These are phyloP conservation scores for Drosophila auraria DNA, from an alignment of 1,140 invertebrate genomes.

Conservation along the genomic window DNA sequence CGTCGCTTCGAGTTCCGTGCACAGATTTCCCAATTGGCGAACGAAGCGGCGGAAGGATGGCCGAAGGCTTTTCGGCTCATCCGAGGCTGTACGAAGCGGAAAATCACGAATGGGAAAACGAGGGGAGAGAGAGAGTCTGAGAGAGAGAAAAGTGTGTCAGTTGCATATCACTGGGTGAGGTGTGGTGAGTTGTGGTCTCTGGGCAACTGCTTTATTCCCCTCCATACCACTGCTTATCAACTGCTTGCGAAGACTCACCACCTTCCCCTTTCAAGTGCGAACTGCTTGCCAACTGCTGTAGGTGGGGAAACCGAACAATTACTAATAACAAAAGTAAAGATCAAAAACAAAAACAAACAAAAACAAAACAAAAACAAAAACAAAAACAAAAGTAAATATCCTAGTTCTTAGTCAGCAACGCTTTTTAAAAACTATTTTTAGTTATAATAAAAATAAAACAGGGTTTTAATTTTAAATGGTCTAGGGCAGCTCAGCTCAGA, in stretches of 20 bases:
- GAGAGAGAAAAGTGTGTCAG: constrained; percentile 9
- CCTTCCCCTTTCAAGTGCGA: background rate
- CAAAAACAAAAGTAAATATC: too few relatives aligned
- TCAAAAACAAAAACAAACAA: too few relatives aligned
- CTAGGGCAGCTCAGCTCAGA: too few relatives aligned
- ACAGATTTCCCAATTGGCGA: constrained; percentile 56
- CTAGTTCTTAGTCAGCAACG: too few relatives aligned
- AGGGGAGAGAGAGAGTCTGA: constrained; percentile 7
- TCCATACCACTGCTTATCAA: background rate
- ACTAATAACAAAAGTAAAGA: too few relatives aligned
- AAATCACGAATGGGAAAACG: constrained; percentile 33
- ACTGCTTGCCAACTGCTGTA: background rate
- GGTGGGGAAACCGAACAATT: background rate
- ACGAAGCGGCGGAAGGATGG: background rate
- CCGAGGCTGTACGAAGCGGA: constrained; percentile 21
- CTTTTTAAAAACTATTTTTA: too few relatives aligned
- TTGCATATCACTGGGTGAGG: background rate
- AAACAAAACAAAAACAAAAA: too few relatives aligned
- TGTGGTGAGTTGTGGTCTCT: background rate
- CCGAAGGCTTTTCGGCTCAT: constrained; percentile 17
- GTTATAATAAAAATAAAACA: too few relatives aligned
- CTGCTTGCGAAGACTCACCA: constrained; percentile 6
- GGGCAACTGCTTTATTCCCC: background rate
- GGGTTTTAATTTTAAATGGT: too few relatives aligned
- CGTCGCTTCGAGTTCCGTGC: constrained; percentile 44